These are phyloP conservation scores for Pogoniulus pusillus DNA, from an alignment of 2,797 vertebrate genomes.

Conservation along the genomic window DNA sequence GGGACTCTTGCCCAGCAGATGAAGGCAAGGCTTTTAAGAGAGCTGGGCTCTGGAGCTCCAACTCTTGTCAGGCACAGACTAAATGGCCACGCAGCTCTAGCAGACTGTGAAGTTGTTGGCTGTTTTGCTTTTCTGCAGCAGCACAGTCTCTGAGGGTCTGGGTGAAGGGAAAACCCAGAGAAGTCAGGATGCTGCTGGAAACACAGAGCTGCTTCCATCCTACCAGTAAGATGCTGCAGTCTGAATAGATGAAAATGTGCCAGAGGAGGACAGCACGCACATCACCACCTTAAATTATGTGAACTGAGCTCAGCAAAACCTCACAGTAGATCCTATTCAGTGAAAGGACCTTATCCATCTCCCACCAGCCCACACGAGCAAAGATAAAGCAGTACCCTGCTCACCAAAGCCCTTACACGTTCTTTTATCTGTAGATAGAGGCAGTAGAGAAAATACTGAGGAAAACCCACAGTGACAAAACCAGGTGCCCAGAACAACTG, in stretches of 20 bases:
- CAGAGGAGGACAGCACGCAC: background rate
- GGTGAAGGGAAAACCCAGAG: background rate
- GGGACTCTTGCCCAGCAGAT: background rate
- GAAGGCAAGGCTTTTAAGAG: background rate
- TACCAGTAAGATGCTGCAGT: background rate
- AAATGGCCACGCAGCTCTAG: background rate
- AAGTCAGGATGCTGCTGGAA: background rate
- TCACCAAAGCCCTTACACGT: background rate
- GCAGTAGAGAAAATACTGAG: background rate
- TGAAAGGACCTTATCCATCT: slow-evolving; percentile 1
- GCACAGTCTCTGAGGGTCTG: background rate
- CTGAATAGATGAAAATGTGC: background rate
- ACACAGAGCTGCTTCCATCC: background rate
- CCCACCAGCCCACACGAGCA: background rate
- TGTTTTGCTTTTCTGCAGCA: background rate
- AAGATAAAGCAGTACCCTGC: background rate
- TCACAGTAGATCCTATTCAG: background rate
- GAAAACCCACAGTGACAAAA: background rate
- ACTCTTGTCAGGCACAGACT: background rate
- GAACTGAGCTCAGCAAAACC: slow-evolving; percentile 48
- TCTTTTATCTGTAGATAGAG: background rate
- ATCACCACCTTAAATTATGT: slow-evolving; percentile 4
- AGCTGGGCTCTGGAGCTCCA: background rate
- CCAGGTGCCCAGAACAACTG: background rate
- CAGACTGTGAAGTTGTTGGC: background rate